Evolutionary conservation across 1,140 invertebrate species (phyloP).

Genomic region (Ctenoplectra terminalis): DNA sequence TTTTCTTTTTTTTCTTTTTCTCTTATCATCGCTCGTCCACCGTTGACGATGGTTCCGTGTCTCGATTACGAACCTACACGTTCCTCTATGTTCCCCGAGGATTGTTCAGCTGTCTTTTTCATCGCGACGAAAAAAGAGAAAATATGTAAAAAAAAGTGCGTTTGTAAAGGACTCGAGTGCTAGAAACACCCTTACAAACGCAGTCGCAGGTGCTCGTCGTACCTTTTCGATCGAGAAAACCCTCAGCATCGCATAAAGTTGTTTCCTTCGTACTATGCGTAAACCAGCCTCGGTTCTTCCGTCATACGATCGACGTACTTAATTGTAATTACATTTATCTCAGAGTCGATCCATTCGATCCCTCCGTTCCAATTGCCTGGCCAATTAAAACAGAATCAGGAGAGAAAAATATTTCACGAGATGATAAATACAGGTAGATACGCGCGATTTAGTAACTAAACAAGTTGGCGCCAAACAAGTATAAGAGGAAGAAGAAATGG

Average conservation of each 20-base stretch:
- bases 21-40: slow-evolving; percentile 68
- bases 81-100: slow-evolving; percentile 2
- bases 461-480: background rate
- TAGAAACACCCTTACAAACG: slow-evolving; percentile 27
- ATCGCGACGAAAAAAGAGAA: slow-evolving; percentile 20
- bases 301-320: too few relatives aligned
- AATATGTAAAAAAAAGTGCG: slow-evolving; percentile 38
- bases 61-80: slow-evolving; percentile 11
- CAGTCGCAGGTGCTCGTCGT: slow-evolving; percentile 27
- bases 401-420: background rate
- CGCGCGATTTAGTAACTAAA: too few relatives aligned
- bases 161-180: slow-evolving; percentile 52
- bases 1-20: slow-evolving; percentile 49
- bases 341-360: too few relatives aligned
- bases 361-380: too few relatives aligned
- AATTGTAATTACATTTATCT: too few relatives aligned
- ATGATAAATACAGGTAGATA: background rate
- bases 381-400: too few relatives aligned
- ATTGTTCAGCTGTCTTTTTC: slow-evolving; percentile 70
- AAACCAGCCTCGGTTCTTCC: too few relatives aligned
- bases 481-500: background rate
- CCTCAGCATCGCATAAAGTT: too few relatives aligned
- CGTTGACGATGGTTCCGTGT: slow-evolving; percentile 46
- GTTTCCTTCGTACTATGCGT: too few relatives aligned
- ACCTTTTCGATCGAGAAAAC: background rate